Evolutionary conservation across 2,113 vertebrate species (phyloP).

Genomic region (Marcusenius ussheri): DNA sequence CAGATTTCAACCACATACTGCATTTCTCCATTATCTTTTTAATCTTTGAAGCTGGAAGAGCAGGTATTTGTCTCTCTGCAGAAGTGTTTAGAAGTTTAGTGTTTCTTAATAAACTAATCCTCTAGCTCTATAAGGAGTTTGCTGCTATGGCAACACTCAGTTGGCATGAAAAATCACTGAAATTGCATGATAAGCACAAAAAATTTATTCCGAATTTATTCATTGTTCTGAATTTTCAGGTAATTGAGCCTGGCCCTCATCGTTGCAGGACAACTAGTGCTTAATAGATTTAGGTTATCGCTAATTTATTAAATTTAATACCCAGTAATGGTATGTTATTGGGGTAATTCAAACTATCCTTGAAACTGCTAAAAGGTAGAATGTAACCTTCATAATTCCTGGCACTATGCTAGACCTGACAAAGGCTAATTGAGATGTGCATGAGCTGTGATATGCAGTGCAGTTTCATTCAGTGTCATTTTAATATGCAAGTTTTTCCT

Average conservation of each 20-base stretch:
- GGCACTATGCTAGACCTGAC: not conserved
- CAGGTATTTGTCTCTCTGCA: not conserved
- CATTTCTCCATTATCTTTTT: not conserved
- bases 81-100: not conserved
- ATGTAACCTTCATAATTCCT: not conserved
- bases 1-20: not conserved
- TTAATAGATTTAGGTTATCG: not conserved
- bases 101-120: not conserved
- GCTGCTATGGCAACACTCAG: not conserved
- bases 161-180: not conserved
- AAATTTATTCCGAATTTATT: not conserved
- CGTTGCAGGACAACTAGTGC: not conserved
- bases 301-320: not conserved
- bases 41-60: not conserved
- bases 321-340: not conserved
- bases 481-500: not conserved
- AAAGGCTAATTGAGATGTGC: not conserved
- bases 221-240: not conserved
- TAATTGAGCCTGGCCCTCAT: not conserved
- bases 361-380: not conserved
- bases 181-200: not conserved
- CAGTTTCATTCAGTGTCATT: not conserved
- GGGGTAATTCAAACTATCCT: not conserved
- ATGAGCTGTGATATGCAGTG: not conserved
- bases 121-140: not conserved